Evolutionary conservation across 2,113 vertebrate genomes (phyloP), one percentile per base, ranked within the genome.

Genomic region (Pelecanoides urinatrix): DNA sequence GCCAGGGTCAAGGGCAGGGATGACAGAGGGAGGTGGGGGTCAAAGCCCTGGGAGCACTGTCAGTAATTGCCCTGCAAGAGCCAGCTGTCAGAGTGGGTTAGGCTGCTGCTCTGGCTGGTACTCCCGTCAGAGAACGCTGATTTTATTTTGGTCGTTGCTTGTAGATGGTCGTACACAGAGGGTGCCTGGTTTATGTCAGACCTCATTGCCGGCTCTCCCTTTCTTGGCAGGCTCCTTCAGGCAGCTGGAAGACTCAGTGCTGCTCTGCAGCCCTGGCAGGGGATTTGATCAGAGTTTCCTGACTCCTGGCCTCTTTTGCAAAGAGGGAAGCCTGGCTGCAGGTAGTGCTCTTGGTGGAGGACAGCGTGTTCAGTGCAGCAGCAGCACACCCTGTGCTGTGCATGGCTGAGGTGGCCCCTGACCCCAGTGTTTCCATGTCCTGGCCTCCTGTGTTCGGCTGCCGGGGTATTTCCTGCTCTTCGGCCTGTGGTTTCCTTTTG

Each of bases 291-390:
- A 4, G 21, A 1, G 11, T 32, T 56, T 32, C 32, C 52, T 19
- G 47, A 2, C 25, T 59, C 49, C 50, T 3, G 13, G 55, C 44
- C 44, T 27, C 4, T 2, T 27, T 17, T 6, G 2, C 32, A 3
- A 16, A 36, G 49, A 29, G 47, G 30, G 34, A 12, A 50, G 55
- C 62, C 29, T 3, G 66, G 50, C n/a, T 26, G 42, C 73, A 25
- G 87, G 40, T 4, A 8, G 21, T 16, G 44, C 47, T 30, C 53
- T 16, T 0, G 1, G 40, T 3, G 5, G 23, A 68, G 66, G 38
- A 56, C 14, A 2, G 29, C 0, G 0, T 0, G 14, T 23, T 63
- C 32, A 1, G 44, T 1, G 6, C 77, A 16, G 25, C 77, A 16
- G 25, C 65, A 50, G 86, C 52, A 45, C 52, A 8, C 8, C n/a